Conservation (phyloP, 1,140 invertebrate species). For the Lerema accius region DNA sequence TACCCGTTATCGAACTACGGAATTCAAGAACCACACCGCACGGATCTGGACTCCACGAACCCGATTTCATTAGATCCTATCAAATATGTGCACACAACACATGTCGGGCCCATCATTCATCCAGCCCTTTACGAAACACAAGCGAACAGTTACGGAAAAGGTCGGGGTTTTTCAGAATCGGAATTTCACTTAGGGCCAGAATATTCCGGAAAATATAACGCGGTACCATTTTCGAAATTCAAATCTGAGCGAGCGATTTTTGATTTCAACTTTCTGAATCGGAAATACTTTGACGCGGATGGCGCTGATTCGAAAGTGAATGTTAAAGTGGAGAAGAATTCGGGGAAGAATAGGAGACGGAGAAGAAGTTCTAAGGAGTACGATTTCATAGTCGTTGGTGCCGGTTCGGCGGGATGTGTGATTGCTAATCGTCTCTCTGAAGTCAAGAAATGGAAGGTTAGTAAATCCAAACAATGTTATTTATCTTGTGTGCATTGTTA, state of each 20-base stretch:
- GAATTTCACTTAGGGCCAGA: constrained; percentile 6
- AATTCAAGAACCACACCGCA: neutral
- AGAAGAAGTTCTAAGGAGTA: constrained; percentile 51
- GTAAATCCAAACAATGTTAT: neutral
- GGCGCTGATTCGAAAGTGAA: constrained; percentile 47
- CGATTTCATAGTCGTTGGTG: constrained; percentile 74
- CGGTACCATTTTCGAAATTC: constrained; percentile 21
- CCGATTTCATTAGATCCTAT: neutral
- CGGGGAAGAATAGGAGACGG: constrained; percentile 34
- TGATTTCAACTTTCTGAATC: constrained; percentile 45
- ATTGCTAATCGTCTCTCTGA: constrained; percentile 69
- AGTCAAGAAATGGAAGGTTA: constrained; percentile 76
- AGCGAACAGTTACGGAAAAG: neutral
- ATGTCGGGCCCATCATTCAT: constrained; percentile 16
- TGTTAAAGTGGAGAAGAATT: constrained; percentile 34
- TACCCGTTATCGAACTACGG: neutral
- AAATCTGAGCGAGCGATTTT: constrained; percentile 36
- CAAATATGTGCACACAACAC: neutral
- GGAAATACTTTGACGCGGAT: constrained; percentile 44
- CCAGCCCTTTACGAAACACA: neutral
- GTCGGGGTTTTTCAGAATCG: constrained; percentile 10
- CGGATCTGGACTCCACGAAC: neutral
- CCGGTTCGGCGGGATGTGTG: constrained; percentile 72
- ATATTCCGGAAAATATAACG: constrained; percentile 12
- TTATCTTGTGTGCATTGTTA: neutral